Base-by-base conservation (phyloP, 2,797 vertebrate genomes). In the Myotis vivesi region DNA sequence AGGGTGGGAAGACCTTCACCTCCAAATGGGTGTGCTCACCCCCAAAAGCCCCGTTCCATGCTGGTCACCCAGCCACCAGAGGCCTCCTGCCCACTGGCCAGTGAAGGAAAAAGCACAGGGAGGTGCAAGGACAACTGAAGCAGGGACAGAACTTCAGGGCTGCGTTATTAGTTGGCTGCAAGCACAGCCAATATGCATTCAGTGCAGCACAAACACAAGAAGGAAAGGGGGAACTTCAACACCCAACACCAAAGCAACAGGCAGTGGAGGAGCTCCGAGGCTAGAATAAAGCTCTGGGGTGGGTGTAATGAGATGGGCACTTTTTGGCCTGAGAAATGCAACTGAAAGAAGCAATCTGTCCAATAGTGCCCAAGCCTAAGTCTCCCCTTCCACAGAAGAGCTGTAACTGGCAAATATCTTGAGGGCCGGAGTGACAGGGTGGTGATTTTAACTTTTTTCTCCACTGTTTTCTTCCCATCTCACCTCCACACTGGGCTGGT, bases 371-470 rank as follows among this genome's bases (percentile, higher is more conserved):
- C 20, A 33, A 28, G 55, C 36, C 53, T 23, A 30, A 6, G 5
- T 10, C 1, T 4, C 33, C 33, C 6, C 6, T 44, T 30, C 44
- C 1, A 5, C 19, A 55, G 59, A 28, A 38, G 22, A 87, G 28
- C 17, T 19, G 73, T 51, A 28, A 76, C 55, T 30, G 55, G 25
- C 23, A 55, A 83, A 82, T 2, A 28, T 33, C 16, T 28, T 1
- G 2, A 72, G n/a, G 33, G 49, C 8, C 20, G 53, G 53, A 66
- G 22, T 30, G 66, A 83, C 41, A 94, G 36, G 28, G 3, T 19
- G n/a, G 49, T 30, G 55, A 53, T 38, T 89, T 59, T 72, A 87
- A 89, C 44, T 62, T 68, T 92, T 49, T 69, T 73, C 80, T 69
- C 25, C 46, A 68, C 6, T 66, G 88, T 23, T 55, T 81, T 82